Percentiles rank a stretch among this genome's conserved stretches.
Conservation (phyloP, 2,113 vertebrate species). For the Axis porcinus region DNA sequence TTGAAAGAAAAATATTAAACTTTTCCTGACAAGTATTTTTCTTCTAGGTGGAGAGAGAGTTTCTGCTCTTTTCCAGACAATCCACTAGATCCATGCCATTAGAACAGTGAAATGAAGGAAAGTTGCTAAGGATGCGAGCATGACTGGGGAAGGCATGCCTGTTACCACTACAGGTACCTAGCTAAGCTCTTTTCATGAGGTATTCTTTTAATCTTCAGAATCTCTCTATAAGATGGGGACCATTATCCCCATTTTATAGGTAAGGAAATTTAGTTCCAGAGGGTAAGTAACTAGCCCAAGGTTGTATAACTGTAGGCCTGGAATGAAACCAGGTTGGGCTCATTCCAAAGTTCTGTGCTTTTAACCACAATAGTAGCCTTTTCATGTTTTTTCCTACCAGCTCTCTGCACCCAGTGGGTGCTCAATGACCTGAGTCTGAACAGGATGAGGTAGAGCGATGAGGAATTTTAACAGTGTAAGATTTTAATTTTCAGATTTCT, state of each 20-base stretch:
- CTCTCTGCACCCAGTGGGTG: not conserved
- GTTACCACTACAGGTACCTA: too few relatives aligned
- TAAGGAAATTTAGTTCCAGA: not conserved
- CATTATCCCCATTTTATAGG: not conserved
- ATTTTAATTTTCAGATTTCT: not conserved
- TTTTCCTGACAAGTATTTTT: constrained; percentile 92
- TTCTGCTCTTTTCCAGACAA: constrained; percentile 58
- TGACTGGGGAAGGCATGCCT: not conserved
- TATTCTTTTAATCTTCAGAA: not conserved
- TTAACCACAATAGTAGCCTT: not conserved
- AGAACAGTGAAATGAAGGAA: constrained; percentile 69
- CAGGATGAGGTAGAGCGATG: not conserved
- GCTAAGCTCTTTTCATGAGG: not conserved
- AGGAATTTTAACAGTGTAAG: not conserved
- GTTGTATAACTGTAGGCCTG: not conserved
- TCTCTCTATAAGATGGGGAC: not conserved
- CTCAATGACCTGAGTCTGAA: not conserved
- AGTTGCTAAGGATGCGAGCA: not conserved
- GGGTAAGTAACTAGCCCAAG: not conserved
- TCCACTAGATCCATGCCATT: constrained; percentile 70
- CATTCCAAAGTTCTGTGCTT: not conserved
- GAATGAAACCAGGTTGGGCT: not conserved
- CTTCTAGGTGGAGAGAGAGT: constrained; percentile 83
- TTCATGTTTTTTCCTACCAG: not conserved
- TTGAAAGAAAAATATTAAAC: not conserved